These are phyloP conservation scores for Thunnus albacares DNA, from an alignment of 2,797 vertebrate species.

Conservation along the genomic window DNA sequence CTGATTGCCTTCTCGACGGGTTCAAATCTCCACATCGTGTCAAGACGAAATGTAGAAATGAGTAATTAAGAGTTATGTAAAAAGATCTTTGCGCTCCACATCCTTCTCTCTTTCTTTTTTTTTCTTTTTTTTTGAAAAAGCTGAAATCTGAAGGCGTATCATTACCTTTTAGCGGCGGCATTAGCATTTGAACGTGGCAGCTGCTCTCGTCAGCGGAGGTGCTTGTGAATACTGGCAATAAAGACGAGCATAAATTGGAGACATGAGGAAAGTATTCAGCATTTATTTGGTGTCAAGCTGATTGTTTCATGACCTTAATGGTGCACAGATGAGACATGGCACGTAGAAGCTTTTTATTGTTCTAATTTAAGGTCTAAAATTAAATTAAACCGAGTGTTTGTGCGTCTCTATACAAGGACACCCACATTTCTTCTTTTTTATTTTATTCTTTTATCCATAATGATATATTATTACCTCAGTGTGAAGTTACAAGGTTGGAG, in stretches of 20 bases:
- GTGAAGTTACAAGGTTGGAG: slow-evolving; percentile 12
- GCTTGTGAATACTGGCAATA: background rate
- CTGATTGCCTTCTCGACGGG: background rate
- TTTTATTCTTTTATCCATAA: slow-evolving; percentile 18
- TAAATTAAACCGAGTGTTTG: background rate
- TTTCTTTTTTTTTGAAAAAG: background rate
- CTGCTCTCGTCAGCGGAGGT: slow-evolving; percentile 18
- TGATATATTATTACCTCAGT: slow-evolving; percentile 41
- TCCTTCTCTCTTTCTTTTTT: background rate
- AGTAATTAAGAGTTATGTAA: slow-evolving; percentile 17
- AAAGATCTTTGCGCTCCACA: background rate
- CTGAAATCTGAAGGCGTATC: slow-evolving; percentile 23
- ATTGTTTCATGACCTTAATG: slow-evolving; percentile 4
- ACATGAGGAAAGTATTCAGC: background rate
- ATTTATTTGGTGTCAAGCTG: background rate
- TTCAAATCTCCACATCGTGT: background rate
- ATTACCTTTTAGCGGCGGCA: slow-evolving; percentile 38
- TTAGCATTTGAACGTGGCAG: slow-evolving; percentile 55
- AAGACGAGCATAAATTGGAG: background rate
- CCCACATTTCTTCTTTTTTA: slow-evolving; percentile 20
- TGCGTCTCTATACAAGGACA: slow-evolving; percentile 4
- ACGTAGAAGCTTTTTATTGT: background rate
- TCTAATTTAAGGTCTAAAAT: slow-evolving; percentile 26
- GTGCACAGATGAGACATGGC: background rate
- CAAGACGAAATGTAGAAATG: background rate